Evolutionary conservation across 2,888 invertebrate genomes (phyloP).

Genomic region (Mesodorylaimus sp.): DNA sequence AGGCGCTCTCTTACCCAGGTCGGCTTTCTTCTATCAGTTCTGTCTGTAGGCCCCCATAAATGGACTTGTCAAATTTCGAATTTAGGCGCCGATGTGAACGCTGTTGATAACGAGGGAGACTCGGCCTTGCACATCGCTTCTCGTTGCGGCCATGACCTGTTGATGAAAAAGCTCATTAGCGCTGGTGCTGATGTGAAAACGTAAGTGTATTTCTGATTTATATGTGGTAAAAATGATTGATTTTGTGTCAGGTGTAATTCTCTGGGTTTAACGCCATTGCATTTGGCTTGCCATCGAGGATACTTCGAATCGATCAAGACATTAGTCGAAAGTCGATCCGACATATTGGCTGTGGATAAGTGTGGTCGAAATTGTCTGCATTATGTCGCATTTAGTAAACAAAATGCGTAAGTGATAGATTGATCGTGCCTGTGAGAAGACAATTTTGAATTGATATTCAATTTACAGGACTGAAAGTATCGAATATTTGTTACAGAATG

Average conservation of each 20-base stretch:
- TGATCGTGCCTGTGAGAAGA: not conserved
- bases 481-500: not conserved
- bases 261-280: slow-evolving; percentile 42
- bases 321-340: slow-evolving; percentile 37
- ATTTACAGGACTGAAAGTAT: not conserved
- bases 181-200: slow-evolving; percentile 38
- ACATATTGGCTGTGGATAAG: slow-evolving; percentile 42
- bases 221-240: not conserved
- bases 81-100: slow-evolving; percentile 40
- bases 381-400: slow-evolving; percentile 41
- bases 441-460: slow-evolving; percentile 2
- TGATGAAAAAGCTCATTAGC: slow-evolving; percentile 39
- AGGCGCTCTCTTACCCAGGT: no score
- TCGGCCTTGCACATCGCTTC: slow-evolving; percentile 47
- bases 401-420: not conserved
- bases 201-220: slow-evolving; percentile 26
- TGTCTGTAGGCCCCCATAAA: no score
- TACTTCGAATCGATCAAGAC: slow-evolving; percentile 44
- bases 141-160: slow-evolving; percentile 43
- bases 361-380: slow-evolving; percentile 44
- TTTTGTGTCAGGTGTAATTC: slow-evolving; percentile 17
- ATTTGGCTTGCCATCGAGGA: slow-evolving; percentile 45
- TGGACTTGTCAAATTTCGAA: slow-evolving; percentile 8
- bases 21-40: no score
- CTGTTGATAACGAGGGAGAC: slow-evolving; percentile 42